These are phyloP conservation scores for Aricia artaxerxes DNA, from an alignment of 2,888 invertebrate genomes.

Conservation along the genomic window DNA sequence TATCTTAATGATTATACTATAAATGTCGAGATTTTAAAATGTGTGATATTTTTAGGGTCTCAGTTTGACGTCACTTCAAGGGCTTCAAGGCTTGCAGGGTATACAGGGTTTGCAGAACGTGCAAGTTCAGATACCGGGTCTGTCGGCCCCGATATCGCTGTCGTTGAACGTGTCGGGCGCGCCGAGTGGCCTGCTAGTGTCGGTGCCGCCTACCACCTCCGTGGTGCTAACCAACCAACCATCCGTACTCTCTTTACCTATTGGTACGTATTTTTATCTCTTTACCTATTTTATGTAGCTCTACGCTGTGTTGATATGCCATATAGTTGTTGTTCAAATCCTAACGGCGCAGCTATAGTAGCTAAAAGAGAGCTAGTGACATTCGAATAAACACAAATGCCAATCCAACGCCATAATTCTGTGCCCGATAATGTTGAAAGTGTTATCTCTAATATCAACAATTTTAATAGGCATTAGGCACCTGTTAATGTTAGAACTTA, in stretches of 20 bases:
- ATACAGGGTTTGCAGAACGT: conserved; percentile 89
- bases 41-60: conserved; percentile 78
- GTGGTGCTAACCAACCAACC: conserved; percentile 77
- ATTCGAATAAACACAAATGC: no score
- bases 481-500: no score
- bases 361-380: no score
- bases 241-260: conserved; percentile 82
- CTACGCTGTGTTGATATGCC: not conserved
- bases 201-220: conserved; percentile 81
- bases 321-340: no score
- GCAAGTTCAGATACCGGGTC: conserved; percentile 90
- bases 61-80: conserved; percentile 88
- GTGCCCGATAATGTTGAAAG: no score
- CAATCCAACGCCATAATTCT: no score
- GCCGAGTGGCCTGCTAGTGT: conserved; percentile 83
- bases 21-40: not conserved
- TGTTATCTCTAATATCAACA: no score
- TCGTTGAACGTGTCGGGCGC: conserved; percentile 87
- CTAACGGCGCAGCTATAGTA: no score
- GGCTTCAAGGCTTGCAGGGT: conserved; percentile 83
- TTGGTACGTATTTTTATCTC: conserved; percentile 77
- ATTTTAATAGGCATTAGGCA: no score
- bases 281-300: conserved; percentile 77
- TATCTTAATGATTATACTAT: not conserved
- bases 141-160: conserved; percentile 91